Conservation (phyloP, 53 echinoderm and acorn worm species). For the Paracentrotus lividus region DNA sequence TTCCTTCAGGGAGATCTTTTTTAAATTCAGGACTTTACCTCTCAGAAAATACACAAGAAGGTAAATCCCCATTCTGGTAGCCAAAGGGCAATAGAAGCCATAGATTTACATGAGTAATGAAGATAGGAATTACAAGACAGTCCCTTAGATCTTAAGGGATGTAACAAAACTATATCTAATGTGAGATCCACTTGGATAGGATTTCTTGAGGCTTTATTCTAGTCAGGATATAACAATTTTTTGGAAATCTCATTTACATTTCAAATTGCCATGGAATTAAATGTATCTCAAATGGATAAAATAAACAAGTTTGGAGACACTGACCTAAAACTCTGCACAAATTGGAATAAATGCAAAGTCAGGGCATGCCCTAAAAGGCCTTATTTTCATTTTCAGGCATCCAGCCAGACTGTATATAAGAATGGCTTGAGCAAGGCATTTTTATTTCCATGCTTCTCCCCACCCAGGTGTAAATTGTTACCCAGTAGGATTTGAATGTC, state of each 20-base stretch:
- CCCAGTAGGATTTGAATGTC: too few species aligned
- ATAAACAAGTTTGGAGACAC: background rate
- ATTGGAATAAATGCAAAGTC: background rate
- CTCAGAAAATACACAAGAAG: background rate
- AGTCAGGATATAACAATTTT: background rate
- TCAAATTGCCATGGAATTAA: background rate
- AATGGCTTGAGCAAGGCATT: too few species aligned
- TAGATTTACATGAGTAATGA: slow-evolving; percentile 1
- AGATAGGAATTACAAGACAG: background rate
- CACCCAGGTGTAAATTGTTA: too few species aligned
- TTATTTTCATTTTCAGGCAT: too few species aligned
- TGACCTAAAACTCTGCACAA: background rate
- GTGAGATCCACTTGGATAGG: background rate
- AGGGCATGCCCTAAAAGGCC: too few species aligned
- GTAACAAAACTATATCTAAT: background rate
- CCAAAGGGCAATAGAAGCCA: background rate
- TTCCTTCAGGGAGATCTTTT: background rate
- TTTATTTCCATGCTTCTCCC: too few species aligned
- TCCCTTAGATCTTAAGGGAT: slow-evolving; percentile 1
- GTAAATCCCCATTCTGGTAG: background rate
- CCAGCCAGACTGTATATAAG: too few species aligned
- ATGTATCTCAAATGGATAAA: background rate
- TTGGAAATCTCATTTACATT: background rate
- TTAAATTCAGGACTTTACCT: background rate
- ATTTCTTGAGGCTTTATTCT: background rate